phyloP scores from a whole-genome alignment of 2,888 invertebrate genomes.

The Cataglyphis rosenhaueri region DNA sequence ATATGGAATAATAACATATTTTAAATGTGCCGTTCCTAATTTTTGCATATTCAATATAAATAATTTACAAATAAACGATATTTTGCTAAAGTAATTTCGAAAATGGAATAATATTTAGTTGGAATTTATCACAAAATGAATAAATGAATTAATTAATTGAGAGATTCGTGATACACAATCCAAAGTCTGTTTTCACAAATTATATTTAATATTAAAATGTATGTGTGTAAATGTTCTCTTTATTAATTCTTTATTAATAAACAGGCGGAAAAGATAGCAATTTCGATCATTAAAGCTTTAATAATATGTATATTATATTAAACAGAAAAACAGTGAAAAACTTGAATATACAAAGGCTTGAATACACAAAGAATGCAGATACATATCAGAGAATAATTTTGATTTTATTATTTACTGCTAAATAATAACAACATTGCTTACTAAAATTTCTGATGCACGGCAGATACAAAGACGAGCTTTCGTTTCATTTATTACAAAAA shows the following conservation, averaged over 20 bases:
- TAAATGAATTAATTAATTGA: conserved; percentile 46
- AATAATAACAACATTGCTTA: conserved; percentile 55
- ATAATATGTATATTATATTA: conserved; percentile 16
- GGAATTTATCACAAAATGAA: conserved; percentile 22
- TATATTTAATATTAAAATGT: conserved; percentile 31
- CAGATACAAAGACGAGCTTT: conserved; percentile 13
- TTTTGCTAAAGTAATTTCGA: conserved; percentile 20
- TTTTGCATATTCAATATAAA: not conserved
- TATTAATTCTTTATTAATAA: not conserved
- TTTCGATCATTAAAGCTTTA: not conserved
- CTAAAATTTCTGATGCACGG: not conserved
- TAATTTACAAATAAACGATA: not conserved
- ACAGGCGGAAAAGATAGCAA: not conserved
- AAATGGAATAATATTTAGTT: conserved; percentile 22
- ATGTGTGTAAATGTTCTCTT: not conserved
- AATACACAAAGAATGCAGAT: not conserved
- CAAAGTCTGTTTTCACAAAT: not conserved
- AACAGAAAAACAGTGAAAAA: not conserved
- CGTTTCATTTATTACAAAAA: conserved; percentile 21
- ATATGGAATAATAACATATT: not conserved
- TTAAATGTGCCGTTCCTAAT: not conserved
- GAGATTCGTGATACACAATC: not conserved
- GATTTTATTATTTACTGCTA: conserved; percentile 63
- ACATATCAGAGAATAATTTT: conserved; percentile 41
- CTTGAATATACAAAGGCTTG: too few species aligned